These are phyloP conservation scores for Montipora capricornis DNA, from an alignment of 64 coral and sea anemone genomes.

Conservation along the genomic window DNA sequence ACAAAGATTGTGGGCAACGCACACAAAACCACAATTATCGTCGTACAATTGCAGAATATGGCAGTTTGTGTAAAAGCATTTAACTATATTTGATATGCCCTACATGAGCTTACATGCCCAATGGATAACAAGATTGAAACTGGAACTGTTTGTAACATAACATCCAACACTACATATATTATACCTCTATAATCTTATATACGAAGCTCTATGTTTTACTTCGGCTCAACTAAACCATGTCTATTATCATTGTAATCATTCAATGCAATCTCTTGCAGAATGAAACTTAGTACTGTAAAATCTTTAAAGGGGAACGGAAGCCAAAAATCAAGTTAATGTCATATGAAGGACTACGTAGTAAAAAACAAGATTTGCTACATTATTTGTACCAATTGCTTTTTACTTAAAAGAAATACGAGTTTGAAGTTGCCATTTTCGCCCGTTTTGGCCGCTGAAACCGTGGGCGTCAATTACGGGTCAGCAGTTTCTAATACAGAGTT, in stretches of 20 bases:
- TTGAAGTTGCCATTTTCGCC: too few relatives aligned
- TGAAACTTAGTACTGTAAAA: background rate
- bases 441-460: too few relatives aligned
- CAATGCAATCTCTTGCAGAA: background rate
- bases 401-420: too few relatives aligned
- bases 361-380: too few relatives aligned
- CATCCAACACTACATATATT: background rate
- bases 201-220: background rate
- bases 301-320: too few relatives aligned
- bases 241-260: background rate
- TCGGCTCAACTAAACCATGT: background rate
- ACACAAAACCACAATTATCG: background rate
- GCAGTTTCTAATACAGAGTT: too few relatives aligned
- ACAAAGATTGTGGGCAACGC: background rate
- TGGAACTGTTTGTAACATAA: background rate
- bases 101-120: background rate
- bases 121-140: conserved; percentile 2
- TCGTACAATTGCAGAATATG: background rate
- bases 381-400: too few relatives aligned
- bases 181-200: background rate
- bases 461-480: too few relatives aligned
- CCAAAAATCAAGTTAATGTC: too few relatives aligned
- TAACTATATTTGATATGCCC: background rate
- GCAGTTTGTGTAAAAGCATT: conserved; percentile 9
- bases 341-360: too few relatives aligned